phyloP scores from a whole-genome alignment of 2,888 invertebrate species.

The Leptinotarsa rubiginosa region DNA sequence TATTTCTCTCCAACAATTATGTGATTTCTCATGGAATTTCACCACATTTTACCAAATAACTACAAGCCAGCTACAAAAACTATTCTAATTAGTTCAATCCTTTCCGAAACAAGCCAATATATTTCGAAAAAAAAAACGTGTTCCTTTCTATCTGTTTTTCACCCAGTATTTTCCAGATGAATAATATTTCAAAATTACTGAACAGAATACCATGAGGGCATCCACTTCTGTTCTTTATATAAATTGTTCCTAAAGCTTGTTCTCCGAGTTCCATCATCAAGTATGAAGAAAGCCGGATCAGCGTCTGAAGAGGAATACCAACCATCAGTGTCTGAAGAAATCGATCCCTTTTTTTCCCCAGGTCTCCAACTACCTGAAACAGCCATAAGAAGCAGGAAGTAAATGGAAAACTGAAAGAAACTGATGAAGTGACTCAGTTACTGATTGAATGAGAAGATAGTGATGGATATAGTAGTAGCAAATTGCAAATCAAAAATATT shows the following conservation, averaged over 20 bases:
- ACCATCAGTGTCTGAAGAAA: conserved; percentile 10
- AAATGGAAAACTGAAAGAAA: background rate
- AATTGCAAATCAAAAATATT: no score
- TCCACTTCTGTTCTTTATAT: conserved; percentile 47
- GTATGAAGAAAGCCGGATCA: conserved; percentile 54
- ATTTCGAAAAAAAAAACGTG: background rate
- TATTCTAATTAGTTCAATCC: no score
- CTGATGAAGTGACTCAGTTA: no score
- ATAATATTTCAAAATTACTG: conserved; percentile 2
- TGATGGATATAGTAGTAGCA: no score
- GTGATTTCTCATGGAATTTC: no score
- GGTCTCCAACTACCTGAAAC: conserved; percentile 29
- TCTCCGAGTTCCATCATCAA: conserved; percentile 46
- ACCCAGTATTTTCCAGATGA: background rate
- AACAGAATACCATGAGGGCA: conserved; percentile 44
- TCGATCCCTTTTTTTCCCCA: conserved; percentile 1
- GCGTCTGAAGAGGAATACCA: conserved; percentile 36
- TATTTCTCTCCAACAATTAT: no score
- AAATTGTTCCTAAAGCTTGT: conserved; percentile 49
- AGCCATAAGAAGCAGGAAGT: background rate
- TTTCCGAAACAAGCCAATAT: no score
- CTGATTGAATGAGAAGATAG: no score
- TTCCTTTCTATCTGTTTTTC: background rate
- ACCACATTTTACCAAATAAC: no score
- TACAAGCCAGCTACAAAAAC: background rate